Base-by-base conservation (phyloP, 2,888 invertebrate genomes). In the Tipula unca region DNA sequence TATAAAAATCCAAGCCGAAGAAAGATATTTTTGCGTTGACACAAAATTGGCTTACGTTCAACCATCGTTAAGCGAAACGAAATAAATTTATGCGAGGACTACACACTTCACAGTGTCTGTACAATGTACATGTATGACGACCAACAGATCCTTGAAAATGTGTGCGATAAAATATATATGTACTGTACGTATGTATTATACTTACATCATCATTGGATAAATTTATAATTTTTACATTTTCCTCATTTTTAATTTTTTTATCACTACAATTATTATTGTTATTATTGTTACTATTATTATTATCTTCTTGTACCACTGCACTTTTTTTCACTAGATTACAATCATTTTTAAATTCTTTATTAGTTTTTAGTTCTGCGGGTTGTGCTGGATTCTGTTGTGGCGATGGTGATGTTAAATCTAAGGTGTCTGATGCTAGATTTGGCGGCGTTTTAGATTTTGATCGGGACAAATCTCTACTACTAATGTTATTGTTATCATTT, bases 161-260 rank as follows among this genome's bases (percentile, higher is more conserved):
- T 48, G 3, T 48, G 14, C 10, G 42, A n/a, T 0, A 54, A 5
- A 8, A 3, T 17, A 17, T 5, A n/a, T n/a, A n/a, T n/a, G n/a
- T n/a, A n/a, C n/a, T n/a, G n/a, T n/a, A n/a, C n/a, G n/a, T n/a
- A n/a, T n/a, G n/a, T n/a, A n/a, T n/a, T 48, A 48, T 69, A 69
- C 69, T 69, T 69, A 69, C 69, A 69, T 69, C 69, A 69, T 69
- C 69, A 69, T 69, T 69, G 20, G 69, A 69, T 69, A 69, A 69
- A 25, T 69, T 69, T 69, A 25, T 25, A 69, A 69, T 20, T 25
- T 69, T 69, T 25, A 69, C 25, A 69, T 69, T 69, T 69, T 69
- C 69, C 4, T 69, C 69, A 69, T 69, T 69, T 25, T 69, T 69
- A 69, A 69, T 69, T 69, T 69, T 20, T 69, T 69, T 69, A 69